These are phyloP conservation scores for Passer montanus DNA, from an alignment of 2,113 vertebrate species.

Conservation along the genomic window DNA sequence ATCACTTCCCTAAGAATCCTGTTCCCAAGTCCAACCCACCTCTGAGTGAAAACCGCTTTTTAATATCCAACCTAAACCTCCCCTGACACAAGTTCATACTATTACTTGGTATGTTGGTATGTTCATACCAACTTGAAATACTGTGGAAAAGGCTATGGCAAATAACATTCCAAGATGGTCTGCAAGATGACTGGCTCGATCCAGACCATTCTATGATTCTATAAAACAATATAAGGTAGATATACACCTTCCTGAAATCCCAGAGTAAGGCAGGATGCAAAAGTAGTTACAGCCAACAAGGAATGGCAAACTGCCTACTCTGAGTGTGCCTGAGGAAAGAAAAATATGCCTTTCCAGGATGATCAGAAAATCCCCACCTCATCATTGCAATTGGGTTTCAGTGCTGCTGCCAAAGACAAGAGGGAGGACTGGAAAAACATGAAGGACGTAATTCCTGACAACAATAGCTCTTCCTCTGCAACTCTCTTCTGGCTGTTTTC, in stretches of 20 bases:
- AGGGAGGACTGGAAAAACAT: background rate
- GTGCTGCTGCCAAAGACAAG: background rate
- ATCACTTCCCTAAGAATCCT: background rate
- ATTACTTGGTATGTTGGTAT: background rate
- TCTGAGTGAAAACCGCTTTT: background rate
- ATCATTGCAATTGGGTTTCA: background rate
- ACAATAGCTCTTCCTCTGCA: constrained; percentile 1
- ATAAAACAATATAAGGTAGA: background rate
- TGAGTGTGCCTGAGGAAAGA: background rate
- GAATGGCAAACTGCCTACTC: background rate
- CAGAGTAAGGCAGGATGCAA: background rate
- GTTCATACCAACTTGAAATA: background rate
- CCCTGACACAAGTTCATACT: background rate
- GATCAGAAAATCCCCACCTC: background rate
- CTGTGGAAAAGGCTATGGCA: background rate
- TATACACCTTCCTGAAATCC: background rate
- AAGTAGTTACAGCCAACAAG: background rate
- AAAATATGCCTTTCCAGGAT: background rate
- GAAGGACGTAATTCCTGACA: background rate
- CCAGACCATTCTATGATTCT: background rate
- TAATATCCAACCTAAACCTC: background rate
- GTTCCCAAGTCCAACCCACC: accelerated
- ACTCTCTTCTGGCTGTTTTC: background rate
- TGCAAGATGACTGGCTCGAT: background rate
- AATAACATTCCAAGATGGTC: background rate